These are phyloP conservation scores for Mamestra configurata DNA, from an alignment of 1,140 invertebrate genomes.

Conservation along the genomic window DNA sequence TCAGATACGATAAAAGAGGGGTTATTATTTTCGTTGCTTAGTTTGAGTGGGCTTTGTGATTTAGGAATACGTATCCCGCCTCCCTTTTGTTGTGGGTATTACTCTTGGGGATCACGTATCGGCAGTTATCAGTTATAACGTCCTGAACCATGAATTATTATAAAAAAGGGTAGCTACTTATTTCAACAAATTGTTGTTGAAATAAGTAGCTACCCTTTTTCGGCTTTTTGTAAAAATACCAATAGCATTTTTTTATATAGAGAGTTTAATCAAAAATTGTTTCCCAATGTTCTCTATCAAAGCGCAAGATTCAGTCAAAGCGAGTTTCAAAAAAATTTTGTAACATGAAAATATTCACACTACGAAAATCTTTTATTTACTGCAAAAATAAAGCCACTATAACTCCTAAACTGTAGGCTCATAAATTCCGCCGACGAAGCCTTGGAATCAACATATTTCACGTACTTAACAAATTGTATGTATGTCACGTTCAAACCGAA, in stretches of 20 bases:
- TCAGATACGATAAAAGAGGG: constrained; percentile 40
- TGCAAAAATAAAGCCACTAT: not conserved
- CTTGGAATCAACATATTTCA: constrained; percentile 60
- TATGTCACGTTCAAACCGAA: constrained; percentile 63
- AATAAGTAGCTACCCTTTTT: no score
- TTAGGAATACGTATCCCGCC: constrained; percentile 31
- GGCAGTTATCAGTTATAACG: constrained; percentile 28
- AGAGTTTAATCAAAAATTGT: constrained; percentile 32
- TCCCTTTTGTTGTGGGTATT: constrained; percentile 47
- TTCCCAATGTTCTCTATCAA: not conserved
- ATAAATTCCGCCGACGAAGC: constrained; percentile 28
- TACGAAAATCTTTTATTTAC: not conserved
- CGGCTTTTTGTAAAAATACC: constrained; percentile 5
- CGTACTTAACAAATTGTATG: constrained; percentile 57
- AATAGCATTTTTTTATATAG: not conserved
- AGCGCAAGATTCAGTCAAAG: not conserved
- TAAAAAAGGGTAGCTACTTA: constrained; percentile 17
- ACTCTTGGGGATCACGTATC: constrained; percentile 38
- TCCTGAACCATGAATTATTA: constrained; percentile 13
- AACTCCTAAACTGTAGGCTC: constrained; percentile 1
- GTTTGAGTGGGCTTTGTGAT: constrained; percentile 47
- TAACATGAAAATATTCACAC: not conserved
- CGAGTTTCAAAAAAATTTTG: not conserved
- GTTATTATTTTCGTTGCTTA: constrained; percentile 50
- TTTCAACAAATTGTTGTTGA: constrained; percentile 10